phyloP scores from a whole-genome alignment of 1,140 invertebrate species.

The Panagrolaimus sp. region DNA sequence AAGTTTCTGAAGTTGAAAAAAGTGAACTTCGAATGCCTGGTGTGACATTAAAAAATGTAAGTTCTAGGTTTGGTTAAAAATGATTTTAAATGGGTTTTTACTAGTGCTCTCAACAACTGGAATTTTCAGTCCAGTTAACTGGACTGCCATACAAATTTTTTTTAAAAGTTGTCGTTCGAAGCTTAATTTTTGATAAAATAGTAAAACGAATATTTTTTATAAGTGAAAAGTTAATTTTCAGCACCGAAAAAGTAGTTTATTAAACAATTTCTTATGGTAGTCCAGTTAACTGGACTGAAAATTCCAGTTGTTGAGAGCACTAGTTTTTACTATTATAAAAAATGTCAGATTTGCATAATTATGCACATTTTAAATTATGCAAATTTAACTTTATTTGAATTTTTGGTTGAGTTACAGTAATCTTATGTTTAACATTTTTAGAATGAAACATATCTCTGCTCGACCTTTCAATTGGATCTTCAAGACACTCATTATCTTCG shows the following conservation, averaged over 20 bases:
- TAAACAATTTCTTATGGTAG: too few species aligned
- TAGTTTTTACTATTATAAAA: too few species aligned
- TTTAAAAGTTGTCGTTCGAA: background rate
- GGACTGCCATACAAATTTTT: background rate
- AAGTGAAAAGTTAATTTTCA: background rate
- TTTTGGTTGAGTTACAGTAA: background rate
- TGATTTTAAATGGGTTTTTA: background rate
- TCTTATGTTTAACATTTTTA: conserved; percentile 61
- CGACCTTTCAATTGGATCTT: conserved; percentile 71
- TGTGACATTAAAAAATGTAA: conserved; percentile 2
- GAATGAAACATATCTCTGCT: conserved; percentile 79
- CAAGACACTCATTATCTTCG: conserved; percentile 72
- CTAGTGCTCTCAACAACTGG: background rate
- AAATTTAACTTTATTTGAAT: conserved; percentile 4
- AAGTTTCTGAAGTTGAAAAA: background rate
- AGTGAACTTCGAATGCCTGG: conserved; percentile 10
- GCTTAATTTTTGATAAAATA: background rate
- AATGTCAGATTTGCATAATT: background rate
- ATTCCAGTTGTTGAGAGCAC: too few species aligned
- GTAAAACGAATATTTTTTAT: background rate
- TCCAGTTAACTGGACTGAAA: too few species aligned
- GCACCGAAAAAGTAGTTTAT: background rate
- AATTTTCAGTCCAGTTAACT: background rate
- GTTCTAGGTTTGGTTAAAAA: background rate
- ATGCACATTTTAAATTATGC: background rate